Conservation (phyloP, 37 sponge, comb jelly and placozoan species). For the Bolinopsis microptera region DNA sequence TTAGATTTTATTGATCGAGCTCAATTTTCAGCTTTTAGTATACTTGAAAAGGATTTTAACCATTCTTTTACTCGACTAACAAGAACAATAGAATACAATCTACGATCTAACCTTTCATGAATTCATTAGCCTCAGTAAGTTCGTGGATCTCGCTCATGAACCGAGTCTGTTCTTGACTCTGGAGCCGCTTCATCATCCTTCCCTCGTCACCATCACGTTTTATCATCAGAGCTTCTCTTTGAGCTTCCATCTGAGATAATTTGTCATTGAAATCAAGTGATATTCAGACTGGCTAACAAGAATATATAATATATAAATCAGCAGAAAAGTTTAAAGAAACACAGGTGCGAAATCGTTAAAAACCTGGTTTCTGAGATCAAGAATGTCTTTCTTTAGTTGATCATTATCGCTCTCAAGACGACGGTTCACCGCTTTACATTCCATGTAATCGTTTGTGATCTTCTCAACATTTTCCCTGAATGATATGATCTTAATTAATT, state of each 20-base stretch:
- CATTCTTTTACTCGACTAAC: too few species aligned
- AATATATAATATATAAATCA: not conserved
- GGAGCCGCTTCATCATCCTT: constrained; percentile 48
- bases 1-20: too few species aligned
- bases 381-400: constrained; percentile 50
- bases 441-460: constrained; percentile 53
- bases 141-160: constrained; percentile 53
- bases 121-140: constrained; percentile 37
- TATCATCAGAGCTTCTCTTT: constrained; percentile 40
- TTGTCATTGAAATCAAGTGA: not conserved
- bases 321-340: too few species aligned
- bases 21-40: too few species aligned
- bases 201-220: constrained; percentile 62
- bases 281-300: not conserved
- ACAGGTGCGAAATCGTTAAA: not conserved
- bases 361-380: constrained; percentile 61
- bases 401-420: constrained; percentile 58
- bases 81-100: not conserved
- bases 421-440: constrained; percentile 4
- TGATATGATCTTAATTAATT: too few species aligned
- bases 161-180: constrained; percentile 40
- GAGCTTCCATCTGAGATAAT: constrained; percentile 61
- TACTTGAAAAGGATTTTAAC: too few species aligned
- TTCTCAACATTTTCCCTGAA: constrained; percentile 39
- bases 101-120: not conserved